Evolutionary conservation across 2,113 vertebrate genomes (phyloP), one percentile per base, ranked within the genome.

Genomic region (Ailuropoda melanoleuca): DNA sequence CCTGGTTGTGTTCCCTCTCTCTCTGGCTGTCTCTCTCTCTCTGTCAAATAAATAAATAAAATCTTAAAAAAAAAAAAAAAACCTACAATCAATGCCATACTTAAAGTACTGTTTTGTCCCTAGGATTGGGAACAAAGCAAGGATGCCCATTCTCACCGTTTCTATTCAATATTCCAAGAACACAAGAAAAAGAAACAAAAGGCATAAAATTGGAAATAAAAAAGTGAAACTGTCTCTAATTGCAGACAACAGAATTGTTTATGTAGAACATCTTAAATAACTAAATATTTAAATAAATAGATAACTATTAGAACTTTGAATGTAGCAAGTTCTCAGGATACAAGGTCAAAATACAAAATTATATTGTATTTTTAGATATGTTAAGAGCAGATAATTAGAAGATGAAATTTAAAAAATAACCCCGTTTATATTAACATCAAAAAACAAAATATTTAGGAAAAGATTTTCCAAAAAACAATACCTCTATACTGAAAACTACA

Each of bases 161-260:
- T 96, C 68, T 90, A 37, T 34, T 66, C 58, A 87, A 29, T 78
- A 74, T 64, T 90, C 29, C 60, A 93, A 72, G 31, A 58, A 95
- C 81, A 29, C 24, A 78, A 93, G 23, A 31, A 62, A 74, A 88
- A 78, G 14, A 95, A 74, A 88, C 10, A 66, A 66, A 48, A 92
- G 24, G 8, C 48, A 81, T 64, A 83, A 86, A 87, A 93, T 78
- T 91, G 34, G 66, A 55, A 96, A 93, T 81, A 84, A 82, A 90
- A 43, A 81, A 86, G 55, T 68, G 89, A 94, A 94, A 96, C 39
- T 90, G 14, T 80, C 24, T 83, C 12, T 81, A 88, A 89, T 68
- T 83, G 39, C n/a, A 87, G 8, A 37, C 75, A 88, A 84, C 58
- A 70, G 62, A 82, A 75, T 72, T 74, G 9, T 72, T 88, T 86